A percentile compares a stretch with the other conserved stretches of the same genome.
Evolutionary conservation across 2,113 vertebrate species (phyloP).

Genomic region (Scomber colias): DNA sequence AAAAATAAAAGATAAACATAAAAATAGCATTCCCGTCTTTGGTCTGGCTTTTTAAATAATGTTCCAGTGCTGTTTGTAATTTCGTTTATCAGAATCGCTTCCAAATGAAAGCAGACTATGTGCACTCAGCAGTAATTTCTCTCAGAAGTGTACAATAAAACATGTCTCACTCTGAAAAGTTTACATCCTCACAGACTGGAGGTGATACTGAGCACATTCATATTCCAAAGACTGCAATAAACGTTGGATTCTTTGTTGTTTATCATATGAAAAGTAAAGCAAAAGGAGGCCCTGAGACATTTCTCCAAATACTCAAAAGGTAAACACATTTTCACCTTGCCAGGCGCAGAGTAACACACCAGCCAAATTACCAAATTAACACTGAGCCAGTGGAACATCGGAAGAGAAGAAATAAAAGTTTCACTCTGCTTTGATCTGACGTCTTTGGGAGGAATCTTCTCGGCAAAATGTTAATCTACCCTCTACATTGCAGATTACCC

Average conservation of each 20-base stretch:
- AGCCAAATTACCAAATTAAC: slow-evolving; percentile 71
- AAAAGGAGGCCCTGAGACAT: slow-evolving; percentile 17
- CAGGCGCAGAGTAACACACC: slow-evolving; percentile 46
- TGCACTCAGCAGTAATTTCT: not conserved
- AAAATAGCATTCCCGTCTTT: not conserved
- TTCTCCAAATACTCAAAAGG: slow-evolving; percentile 53
- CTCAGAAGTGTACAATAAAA: slow-evolving; percentile 24
- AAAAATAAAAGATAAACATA: not conserved
- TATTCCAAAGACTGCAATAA: slow-evolving; percentile 40
- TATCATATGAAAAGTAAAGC: slow-evolving; percentile 52
- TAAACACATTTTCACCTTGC: slow-evolving; percentile 56
- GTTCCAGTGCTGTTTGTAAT: not conserved
- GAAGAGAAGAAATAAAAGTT: slow-evolving; percentile 68
- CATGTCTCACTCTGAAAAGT: slow-evolving; percentile 8
- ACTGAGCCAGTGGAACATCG: slow-evolving; percentile 63
- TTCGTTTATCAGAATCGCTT: not conserved
- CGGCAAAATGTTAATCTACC: slow-evolving; percentile 81
- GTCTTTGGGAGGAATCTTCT: slow-evolving; percentile 78
- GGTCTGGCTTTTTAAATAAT: not conserved
- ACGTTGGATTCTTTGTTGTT: slow-evolving; percentile 23
- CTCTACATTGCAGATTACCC: slow-evolving; percentile 81
- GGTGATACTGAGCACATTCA: slow-evolving; percentile 25
- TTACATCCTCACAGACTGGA: slow-evolving; percentile 10
- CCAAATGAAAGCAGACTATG: slow-evolving; percentile 21
- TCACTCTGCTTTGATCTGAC: slow-evolving; percentile 80